These are phyloP conservation scores for Geotrypetes seraphini DNA, from an alignment of 2,797 vertebrate species.

Conservation along the genomic window DNA sequence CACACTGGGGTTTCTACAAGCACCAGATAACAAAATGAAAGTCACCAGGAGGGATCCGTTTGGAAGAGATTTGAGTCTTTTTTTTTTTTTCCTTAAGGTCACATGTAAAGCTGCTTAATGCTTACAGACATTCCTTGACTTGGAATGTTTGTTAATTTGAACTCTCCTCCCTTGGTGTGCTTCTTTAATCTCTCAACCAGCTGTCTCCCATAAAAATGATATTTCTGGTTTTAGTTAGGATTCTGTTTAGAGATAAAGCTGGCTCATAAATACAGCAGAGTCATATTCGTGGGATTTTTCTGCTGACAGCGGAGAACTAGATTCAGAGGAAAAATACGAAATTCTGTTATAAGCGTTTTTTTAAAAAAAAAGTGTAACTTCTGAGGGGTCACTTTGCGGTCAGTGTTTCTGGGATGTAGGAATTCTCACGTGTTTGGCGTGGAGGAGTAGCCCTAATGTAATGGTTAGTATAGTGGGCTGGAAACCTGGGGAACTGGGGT, in stretches of 20 bases:
- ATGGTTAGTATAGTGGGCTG: no score
- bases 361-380: constrained; percentile 22
- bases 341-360: no score
- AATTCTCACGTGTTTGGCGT: no score
- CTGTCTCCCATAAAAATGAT: constrained; percentile 70
- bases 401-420: no score
- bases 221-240: constrained; percentile 70
- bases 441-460: no score
- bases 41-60: constrained; percentile 18
- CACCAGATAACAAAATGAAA: constrained; percentile 22
- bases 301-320: constrained; percentile 47
- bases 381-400: not conserved
- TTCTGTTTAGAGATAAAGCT: constrained; percentile 66
- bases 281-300: constrained; percentile 33
- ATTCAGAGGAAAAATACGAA: constrained; percentile 52
- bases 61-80: no score
- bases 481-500: no score
- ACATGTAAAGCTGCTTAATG: constrained; percentile 47
- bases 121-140: constrained; percentile 45
- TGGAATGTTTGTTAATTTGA: constrained; percentile 62
- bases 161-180: constrained; percentile 42
- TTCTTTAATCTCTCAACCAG: constrained; percentile 64
- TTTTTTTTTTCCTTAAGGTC: constrained; percentile 42
- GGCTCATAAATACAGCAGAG: constrained; percentile 56
- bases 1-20: constrained; percentile 12